Base-by-base conservation (phyloP, 2,888 invertebrate genomes). In the Nymphalis polychloros region DNA sequence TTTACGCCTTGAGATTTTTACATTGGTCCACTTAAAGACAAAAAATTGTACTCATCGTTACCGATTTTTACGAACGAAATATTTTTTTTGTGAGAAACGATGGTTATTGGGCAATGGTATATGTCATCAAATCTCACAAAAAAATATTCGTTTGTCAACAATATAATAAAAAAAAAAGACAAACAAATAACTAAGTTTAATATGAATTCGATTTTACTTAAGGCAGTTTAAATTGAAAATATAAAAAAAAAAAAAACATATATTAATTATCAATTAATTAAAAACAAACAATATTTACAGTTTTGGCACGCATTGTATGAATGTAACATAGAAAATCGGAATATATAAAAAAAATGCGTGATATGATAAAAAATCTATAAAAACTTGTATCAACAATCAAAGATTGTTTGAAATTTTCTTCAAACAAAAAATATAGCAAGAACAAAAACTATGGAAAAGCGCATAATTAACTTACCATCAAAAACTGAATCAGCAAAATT, bases 1-100 rank as follows among this genome's bases (percentile, higher is more conserved):
- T 77, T 80, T 67, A 80, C 75, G 78, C 83, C 82, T 84, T 86
- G 88, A 92, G 86, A 91, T 90, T 91, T 91, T 92, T 90, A 84
- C 77, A 23, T 72, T 71, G 72, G 70, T 75, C 76, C 75, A 72
- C 60, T 62, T 35, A 52, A 16, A n/a, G 59, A 62, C 55, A 62
- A 50, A 41, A 48, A 60, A 53, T 35, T 60, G 53, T 35, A 20
- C n/a, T 49, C 41, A 41, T 41, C 41, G 41, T 41, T 3, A 13
- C 4, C 13, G 41, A 41, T 41, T 41, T 41, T 41, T 41, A 41
- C 41, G 4, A 41, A 41, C 13, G 41, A n/a, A 41, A 13, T 19
- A 47, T 13, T 59, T 46, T 41, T 59, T 74, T 73, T 76, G 74
- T 66, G 72, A 74, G 73, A 76, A 49, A 69, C 72, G 73, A 77